A percentile compares a stretch with the other conserved stretches of the same genome.
phyloP scores from a whole-genome alignment of 2,888 invertebrate genomes.

The Noctuana brunneofusca region DNA sequence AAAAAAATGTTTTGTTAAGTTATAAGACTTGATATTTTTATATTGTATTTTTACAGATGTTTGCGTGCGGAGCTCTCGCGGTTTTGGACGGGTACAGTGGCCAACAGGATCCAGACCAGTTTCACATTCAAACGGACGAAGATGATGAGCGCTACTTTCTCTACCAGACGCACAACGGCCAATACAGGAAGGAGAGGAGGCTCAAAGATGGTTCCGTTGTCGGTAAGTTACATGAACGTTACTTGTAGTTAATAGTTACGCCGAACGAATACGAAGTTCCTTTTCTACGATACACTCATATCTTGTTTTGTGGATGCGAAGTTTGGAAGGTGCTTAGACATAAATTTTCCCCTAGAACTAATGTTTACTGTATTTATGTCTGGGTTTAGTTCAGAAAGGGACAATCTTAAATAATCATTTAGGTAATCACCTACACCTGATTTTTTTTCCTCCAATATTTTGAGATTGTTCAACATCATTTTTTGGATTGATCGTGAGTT shows the following conservation, averaged over 20 bases:
- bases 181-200: constrained; percentile 93
- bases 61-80: constrained; percentile 66
- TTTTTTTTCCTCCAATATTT: too few relatives aligned
- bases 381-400: too few relatives aligned
- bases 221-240: constrained; percentile 70
- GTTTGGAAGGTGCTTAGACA: too few relatives aligned
- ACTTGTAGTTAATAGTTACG: neutral
- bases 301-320: too few relatives aligned
- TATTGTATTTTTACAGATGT: constrained; percentile 60
- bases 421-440: too few relatives aligned
- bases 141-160: constrained; percentile 95
- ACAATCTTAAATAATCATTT: too few relatives aligned
- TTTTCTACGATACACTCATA: neutral
- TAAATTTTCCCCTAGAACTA: too few relatives aligned
- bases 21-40: too few relatives aligned
- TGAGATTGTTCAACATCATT: too few relatives aligned
- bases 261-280: neutral
- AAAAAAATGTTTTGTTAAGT: too few relatives aligned
- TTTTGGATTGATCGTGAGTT: too few relatives aligned
- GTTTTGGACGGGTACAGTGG: constrained; percentile 77
- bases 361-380: too few relatives aligned
- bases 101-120: constrained; percentile 89
- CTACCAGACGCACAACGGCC: constrained; percentile 94
- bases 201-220: constrained; percentile 94
- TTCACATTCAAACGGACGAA: constrained; percentile 96